Base-by-base conservation (phyloP, 2,888 invertebrate genomes). In the Microctonus hyperodae region DNA sequence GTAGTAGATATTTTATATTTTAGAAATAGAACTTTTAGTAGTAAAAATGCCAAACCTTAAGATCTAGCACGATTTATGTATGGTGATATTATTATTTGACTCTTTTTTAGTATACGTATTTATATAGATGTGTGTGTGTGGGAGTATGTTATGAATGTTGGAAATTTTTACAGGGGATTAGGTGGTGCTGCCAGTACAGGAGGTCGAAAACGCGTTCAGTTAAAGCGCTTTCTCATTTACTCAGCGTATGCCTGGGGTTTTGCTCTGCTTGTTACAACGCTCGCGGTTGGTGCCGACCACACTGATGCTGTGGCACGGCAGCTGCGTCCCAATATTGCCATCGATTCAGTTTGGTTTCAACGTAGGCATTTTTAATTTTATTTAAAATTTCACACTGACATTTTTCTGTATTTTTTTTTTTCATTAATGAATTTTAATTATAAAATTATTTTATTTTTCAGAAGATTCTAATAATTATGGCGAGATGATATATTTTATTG, bases 241-340 rank as follows among this genome's bases (percentile, higher is more conserved):
- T 90, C 90, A 0, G 53, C 89, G 1, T 92, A 92, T 79, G 91
- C 92, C 1, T 93, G 92, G 92, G 89, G 90, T 3, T 75, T 89
- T 10, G 88, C 92, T 0, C 77, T 88, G 2, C 37, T 87, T 0
- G 79, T 92, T 44, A 89, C 90, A 0, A 72, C 85, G 10, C 78
- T 86, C 7, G 88, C 88, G 65, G 86, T 88, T 61, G 76, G 88
- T 1, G 81, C 89, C 64, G 90, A 90, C 73, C 81, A 82, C 51
- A 87, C 86, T 31, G 83, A 83, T n/a, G 60, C 85, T n/a, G 69
- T 88, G n/a, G 84, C 84, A 1, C 76, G 79, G 7, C 73, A 82
- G 66, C 82, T 90, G 11, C 87, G 88, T 57, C 89, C 91, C 0
- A 85, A 88, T 70, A 88, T 92, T 62, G 91, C 91, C 6, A 75